Conservation (phyloP, 2,113 vertebrate species). For the Gobius niger region DNA sequence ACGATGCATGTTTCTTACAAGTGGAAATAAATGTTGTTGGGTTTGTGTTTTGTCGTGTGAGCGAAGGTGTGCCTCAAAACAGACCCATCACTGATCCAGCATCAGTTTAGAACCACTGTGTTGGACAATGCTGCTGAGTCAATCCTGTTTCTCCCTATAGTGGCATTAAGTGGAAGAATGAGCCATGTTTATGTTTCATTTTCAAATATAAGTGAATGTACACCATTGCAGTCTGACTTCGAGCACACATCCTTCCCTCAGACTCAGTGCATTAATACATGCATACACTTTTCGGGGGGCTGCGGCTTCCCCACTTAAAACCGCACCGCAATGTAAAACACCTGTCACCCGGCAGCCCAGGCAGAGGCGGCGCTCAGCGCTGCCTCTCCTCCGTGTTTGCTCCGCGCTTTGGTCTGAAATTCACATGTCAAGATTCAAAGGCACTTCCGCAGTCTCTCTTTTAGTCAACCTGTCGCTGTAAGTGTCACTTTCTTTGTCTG, state of each 20-base stretch:
- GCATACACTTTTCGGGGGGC: constrained; percentile 8
- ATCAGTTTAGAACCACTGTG: too few relatives aligned
- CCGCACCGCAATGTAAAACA: constrained; percentile 58
- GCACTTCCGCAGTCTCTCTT: constrained; percentile 32
- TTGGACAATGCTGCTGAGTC: too few relatives aligned
- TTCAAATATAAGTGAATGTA: constrained; percentile 46
- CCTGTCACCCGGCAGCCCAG: constrained; percentile 45
- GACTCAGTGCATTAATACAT: constrained; percentile 31
- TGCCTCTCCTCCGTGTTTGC: constrained; percentile 27
- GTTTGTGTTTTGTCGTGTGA: too few relatives aligned
- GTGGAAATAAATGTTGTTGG: too few relatives aligned
- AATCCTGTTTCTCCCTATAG: too few relatives aligned
- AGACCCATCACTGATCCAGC: too few relatives aligned
- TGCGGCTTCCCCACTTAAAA: constrained; percentile 30
- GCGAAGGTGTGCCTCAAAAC: too few relatives aligned
- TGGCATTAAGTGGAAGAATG: neutral
- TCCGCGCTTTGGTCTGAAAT: constrained; percentile 43
- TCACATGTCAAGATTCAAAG: constrained; percentile 32
- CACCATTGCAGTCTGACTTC: constrained; percentile 32
- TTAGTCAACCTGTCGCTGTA: constrained; percentile 50
- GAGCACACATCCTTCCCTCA: constrained; percentile 27
- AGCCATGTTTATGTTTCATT: constrained; percentile 19
- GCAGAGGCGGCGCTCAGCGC: constrained; percentile 41
- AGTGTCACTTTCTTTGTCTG: constrained; percentile 49
- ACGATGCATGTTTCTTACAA: too few relatives aligned